These are phyloP conservation scores for Leuciscus idus DNA, from an alignment of 2,113 vertebrate genomes.

Conservation along the genomic window DNA sequence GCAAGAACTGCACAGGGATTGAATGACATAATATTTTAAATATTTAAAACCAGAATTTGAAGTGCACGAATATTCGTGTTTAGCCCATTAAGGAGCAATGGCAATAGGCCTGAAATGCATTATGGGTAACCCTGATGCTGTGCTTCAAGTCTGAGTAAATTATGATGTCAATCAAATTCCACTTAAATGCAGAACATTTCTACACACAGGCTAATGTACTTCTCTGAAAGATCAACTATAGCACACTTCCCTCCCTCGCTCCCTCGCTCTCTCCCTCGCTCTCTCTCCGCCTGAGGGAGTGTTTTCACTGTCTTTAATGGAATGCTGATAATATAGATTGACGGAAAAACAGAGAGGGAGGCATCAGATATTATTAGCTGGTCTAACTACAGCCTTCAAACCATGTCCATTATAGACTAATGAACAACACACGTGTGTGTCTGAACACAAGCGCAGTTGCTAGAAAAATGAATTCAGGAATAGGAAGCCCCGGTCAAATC, in stretches of 20 bases:
- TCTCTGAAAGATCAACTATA: background rate
- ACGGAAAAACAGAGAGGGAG: background rate
- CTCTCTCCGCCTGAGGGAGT: background rate
- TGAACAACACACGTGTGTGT: background rate
- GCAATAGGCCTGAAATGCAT: background rate
- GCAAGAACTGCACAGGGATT: background rate
- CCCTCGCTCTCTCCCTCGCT: too few relatives aligned
- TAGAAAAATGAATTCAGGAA: background rate
- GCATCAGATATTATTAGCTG: background rate
- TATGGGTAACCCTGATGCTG: background rate
- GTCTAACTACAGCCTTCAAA: slow-evolving; percentile 2
- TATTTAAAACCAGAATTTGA: background rate
- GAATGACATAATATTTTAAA: background rate
- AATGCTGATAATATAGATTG: slow-evolving; percentile 17
- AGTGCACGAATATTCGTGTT: background rate
- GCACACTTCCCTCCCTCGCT: background rate
- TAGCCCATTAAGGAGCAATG: too few relatives aligned
- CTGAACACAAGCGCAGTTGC: background rate
- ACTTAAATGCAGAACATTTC: background rate
- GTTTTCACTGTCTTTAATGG: slow-evolving; percentile 9
- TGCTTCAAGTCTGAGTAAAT: background rate
- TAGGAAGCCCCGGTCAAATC: background rate
- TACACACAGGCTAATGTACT: background rate
- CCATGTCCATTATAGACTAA: background rate
- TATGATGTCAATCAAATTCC: background rate